Evolutionary conservation across 2,888 invertebrate genomes (phyloP).

Genomic region (Acanthosoma haemorrhoidale): DNA sequence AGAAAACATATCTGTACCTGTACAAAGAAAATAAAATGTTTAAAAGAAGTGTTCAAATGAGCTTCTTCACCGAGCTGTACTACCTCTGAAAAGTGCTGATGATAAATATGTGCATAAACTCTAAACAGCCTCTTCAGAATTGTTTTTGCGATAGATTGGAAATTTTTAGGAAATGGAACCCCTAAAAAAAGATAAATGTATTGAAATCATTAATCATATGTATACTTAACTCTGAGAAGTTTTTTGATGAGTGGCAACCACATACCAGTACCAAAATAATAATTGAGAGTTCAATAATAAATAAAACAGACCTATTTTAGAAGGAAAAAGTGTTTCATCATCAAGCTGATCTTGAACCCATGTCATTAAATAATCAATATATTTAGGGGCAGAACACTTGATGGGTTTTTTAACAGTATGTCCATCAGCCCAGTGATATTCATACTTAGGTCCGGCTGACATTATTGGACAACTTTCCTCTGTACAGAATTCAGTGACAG

Average conservation of each 20-base stretch:
- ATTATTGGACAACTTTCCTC: constrained; percentile 95
- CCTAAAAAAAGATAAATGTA: constrained; percentile 52
- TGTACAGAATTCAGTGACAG: constrained; percentile 98
- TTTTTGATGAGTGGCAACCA: no score
- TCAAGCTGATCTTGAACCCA: constrained; percentile 99
- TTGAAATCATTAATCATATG: constrained; percentile 2
- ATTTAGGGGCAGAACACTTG: constrained; percentile 97
- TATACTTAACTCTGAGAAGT: no score
- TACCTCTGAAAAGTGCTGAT: constrained; percentile 97
- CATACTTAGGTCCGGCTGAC: constrained; percentile 98
- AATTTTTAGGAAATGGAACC: constrained; percentile 97
- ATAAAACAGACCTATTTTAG: constrained; percentile 75
- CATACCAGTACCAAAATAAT: not conserved
- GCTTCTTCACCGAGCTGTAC: constrained; percentile 97
- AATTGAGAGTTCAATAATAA: not conserved
- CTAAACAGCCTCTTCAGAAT: constrained; percentile 96
- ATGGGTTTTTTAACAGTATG: constrained; percentile 97
- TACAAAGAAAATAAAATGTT: constrained; percentile 98
- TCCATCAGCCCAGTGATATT: constrained; percentile 99
- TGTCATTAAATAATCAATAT: constrained; percentile 98
- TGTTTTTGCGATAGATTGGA: constrained; percentile 92
- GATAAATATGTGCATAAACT: constrained; percentile 99
- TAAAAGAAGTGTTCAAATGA: constrained; percentile 98
- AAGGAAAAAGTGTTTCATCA: constrained; percentile 96
- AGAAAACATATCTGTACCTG: constrained; percentile 54